Evolutionary conservation across 2,797 vertebrate species (phyloP).

Genomic region (Meda fulgida): DNA sequence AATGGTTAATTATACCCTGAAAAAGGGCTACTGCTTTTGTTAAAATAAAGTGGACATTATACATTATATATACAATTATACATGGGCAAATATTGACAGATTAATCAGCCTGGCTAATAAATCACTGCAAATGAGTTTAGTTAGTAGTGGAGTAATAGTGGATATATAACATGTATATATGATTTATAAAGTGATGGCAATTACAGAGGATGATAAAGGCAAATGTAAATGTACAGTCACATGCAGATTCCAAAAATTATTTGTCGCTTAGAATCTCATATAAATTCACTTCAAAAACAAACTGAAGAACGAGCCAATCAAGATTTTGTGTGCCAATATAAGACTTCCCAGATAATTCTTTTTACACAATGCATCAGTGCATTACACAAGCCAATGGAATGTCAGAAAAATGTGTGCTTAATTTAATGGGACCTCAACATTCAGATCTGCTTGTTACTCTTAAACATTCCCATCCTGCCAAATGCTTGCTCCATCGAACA

Average conservation of each 20-base stretch:
- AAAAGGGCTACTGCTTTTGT: not conserved
- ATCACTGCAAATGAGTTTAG: not conserved
- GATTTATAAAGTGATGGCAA: not conserved
- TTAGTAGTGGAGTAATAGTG: not conserved
- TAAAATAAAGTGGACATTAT: not conserved
- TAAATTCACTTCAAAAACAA: slow-evolving; percentile 2
- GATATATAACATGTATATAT: not conserved
- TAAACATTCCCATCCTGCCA: slow-evolving; percentile 47
- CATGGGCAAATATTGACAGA: not conserved
- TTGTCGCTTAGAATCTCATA: slow-evolving; percentile 4
- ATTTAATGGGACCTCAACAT: slow-evolving; percentile 27
- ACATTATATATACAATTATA: not conserved
- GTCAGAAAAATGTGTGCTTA: slow-evolving; percentile 39
- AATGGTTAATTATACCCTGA: not conserved
- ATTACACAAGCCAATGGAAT: slow-evolving; percentile 36
- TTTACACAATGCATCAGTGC: slow-evolving; percentile 33
- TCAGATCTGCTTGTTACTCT: slow-evolving; percentile 36
- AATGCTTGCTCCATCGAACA: slow-evolving; percentile 29
- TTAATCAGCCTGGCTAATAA: not conserved
- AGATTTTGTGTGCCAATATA: not conserved
- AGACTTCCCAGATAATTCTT: slow-evolving; percentile 32
- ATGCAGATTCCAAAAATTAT: not conserved
- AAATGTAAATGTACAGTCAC: not conserved
- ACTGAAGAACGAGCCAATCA: not conserved
- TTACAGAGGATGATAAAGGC: not conserved